Conservation (phyloP, 2,113 vertebrate genomes). For the Potamarius usumacintae region DNA sequence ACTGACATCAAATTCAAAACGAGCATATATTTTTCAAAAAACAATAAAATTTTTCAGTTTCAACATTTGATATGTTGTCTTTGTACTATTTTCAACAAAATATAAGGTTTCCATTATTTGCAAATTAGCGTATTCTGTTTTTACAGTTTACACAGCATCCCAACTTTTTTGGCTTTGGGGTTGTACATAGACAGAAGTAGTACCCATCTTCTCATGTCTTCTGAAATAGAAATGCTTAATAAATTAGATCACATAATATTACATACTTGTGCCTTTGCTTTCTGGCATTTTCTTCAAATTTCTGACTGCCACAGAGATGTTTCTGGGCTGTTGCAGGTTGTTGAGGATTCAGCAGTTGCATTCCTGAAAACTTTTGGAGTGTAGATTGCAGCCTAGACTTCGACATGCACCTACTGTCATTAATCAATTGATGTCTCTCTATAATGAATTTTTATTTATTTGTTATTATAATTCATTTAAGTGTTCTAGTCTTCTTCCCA, state of each 20-base stretch:
- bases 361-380: not conserved
- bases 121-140: too few species aligned
- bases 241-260: not conserved
- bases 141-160: too few species aligned
- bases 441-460: conserved; percentile 29
- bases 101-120: too few species aligned
- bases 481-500: conserved; percentile 25
- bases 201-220: not conserved
- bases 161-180: too few species aligned
- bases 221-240: not conserved
- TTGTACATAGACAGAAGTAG: not conserved
- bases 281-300: not conserved
- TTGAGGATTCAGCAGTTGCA: not conserved
- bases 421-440: conserved; percentile 37
- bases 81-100: too few species aligned
- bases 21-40: too few species aligned
- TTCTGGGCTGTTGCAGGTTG: not conserved
- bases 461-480: conserved; percentile 26
- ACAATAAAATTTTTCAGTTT: too few species aligned
- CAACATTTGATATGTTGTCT: too few species aligned
- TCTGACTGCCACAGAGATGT: not conserved
- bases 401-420: conserved; percentile 30
- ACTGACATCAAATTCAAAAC: too few species aligned
- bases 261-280: not conserved
- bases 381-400: conserved; percentile 10